These are phyloP conservation scores for Hycleus cichorii DNA, from an alignment of 1,140 invertebrate genomes.

Conservation along the genomic window DNA sequence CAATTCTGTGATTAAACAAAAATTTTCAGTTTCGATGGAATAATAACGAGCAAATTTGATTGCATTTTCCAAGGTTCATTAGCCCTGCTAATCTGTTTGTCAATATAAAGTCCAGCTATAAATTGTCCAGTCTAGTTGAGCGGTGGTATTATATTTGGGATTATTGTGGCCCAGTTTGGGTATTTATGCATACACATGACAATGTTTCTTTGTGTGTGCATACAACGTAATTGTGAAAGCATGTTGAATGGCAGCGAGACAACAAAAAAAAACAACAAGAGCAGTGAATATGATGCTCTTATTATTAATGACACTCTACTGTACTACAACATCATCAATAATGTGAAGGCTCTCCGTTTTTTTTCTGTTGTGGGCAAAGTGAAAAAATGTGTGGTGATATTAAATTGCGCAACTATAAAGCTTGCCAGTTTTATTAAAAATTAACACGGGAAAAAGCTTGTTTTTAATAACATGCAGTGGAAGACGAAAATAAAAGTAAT, in stretches of 20 bases:
- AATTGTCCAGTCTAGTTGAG: too few species aligned
- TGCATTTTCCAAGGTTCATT: too few species aligned
- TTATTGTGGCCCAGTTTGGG: conserved; percentile 7
- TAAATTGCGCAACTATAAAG: conserved; percentile 16
- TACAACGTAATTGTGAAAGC: conserved; percentile 12
- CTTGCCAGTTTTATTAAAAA: background rate
- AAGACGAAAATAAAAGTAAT: too few species aligned
- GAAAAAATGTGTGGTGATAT: conserved; percentile 6
- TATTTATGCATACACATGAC: background rate
- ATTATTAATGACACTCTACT: conserved; percentile 16
- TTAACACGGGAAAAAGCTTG: too few species aligned
- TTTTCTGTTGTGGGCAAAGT: conserved; percentile 12
- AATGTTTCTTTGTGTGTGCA: conserved; percentile 1
- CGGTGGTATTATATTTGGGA: background rate
- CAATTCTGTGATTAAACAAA: too few species aligned
- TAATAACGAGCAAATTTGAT: too few species aligned
- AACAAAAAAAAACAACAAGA: conserved; percentile 1
- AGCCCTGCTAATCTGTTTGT: too few species aligned
- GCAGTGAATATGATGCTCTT: conserved; percentile 13
- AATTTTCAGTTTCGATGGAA: too few species aligned
- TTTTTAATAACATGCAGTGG: too few species aligned
- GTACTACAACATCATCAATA: conserved; percentile 11
- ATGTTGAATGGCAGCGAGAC: conserved; percentile 8
- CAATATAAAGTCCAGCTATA: too few species aligned
- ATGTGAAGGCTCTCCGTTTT: background rate